phyloP scores from a whole-genome alignment of 2,888 invertebrate genomes.

The Philopedon plagiatum region DNA sequence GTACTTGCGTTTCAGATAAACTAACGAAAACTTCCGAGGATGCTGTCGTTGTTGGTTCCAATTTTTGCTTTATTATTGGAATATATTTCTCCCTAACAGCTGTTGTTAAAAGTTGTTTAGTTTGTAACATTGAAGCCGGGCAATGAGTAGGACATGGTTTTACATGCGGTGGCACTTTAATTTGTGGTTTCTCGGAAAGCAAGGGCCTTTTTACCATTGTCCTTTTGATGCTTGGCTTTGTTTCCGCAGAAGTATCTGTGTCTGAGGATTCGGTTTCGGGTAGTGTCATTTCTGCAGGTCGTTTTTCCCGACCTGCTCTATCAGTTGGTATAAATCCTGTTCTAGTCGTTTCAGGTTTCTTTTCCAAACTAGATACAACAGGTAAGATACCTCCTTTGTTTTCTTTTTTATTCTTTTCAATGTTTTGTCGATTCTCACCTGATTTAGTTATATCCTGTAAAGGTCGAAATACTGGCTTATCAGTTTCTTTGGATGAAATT shows the following conservation, averaged over 20 bases:
- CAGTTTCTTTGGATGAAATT: neutral
- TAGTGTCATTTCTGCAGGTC: neutral
- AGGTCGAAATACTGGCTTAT: neutral
- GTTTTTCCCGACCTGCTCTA: neutral
- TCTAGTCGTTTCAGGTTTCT: neutral
- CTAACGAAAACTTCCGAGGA: too few relatives aligned
- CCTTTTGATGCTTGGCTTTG: neutral
- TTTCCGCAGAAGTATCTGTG: neutral
- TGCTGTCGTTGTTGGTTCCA: neutral
- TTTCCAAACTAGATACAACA: neutral
- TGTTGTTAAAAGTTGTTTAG: neutral
- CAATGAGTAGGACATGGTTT: neutral
- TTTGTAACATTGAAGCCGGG: neutral
- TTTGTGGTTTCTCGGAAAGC: neutral
- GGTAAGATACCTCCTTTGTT: neutral
- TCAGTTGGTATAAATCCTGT: neutral
- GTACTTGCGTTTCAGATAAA: neutral
- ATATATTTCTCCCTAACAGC: neutral
- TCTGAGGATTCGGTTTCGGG: neutral
- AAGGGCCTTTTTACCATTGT: neutral
- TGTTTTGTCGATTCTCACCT: neutral
- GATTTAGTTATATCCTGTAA: neutral
- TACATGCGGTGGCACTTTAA: neutral
- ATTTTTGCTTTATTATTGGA: neutral
- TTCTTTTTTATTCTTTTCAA: neutral